Evolutionary conservation across 2,113 vertebrate genomes (phyloP).

Genomic region (Perccottus glenii): DNA sequence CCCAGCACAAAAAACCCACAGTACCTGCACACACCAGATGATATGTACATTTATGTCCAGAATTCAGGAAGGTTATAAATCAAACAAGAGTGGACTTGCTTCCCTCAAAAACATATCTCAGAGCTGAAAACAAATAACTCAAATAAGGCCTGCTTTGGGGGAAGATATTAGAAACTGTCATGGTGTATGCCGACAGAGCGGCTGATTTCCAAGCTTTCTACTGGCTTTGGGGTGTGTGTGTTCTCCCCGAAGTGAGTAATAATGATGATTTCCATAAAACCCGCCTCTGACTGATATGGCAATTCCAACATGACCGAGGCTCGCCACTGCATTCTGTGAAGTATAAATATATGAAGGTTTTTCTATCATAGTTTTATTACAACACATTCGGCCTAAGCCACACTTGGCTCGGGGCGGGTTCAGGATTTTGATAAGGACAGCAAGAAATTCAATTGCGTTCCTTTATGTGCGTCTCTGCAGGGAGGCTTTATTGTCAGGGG

Average conservation of each 20-base stretch:
- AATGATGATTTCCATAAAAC: constrained; percentile 46
- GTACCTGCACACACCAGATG: background rate
- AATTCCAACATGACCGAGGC: constrained; percentile 31
- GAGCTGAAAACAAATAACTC: constrained; percentile 6
- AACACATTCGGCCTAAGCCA: constrained; percentile 28
- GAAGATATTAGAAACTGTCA: constrained; percentile 55
- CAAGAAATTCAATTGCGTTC: constrained; percentile 45
- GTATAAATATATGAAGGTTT: constrained; percentile 44
- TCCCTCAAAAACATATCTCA: background rate
- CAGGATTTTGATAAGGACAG: no score
- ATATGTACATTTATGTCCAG: background rate
- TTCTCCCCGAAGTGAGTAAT: constrained; percentile 44
- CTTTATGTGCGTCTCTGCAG: constrained; percentile 6
- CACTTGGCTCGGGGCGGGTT: constrained; percentile 33
- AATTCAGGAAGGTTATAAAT: background rate
- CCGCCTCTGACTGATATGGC: constrained; percentile 43
- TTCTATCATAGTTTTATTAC: constrained; percentile 37
- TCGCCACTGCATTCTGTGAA: constrained; percentile 11
- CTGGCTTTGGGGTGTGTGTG: constrained; percentile 7
- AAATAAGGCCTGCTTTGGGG: constrained; percentile 18
- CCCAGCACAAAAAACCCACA: no score
- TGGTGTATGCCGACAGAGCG: constrained; percentile 17
- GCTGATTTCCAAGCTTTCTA: constrained; percentile 19
- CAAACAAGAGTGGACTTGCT: background rate
- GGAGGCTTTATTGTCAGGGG: constrained; percentile 26